Evolutionary conservation across 2,888 invertebrate genomes (phyloP).

Genomic region (Polyommatus iphigenia): DNA sequence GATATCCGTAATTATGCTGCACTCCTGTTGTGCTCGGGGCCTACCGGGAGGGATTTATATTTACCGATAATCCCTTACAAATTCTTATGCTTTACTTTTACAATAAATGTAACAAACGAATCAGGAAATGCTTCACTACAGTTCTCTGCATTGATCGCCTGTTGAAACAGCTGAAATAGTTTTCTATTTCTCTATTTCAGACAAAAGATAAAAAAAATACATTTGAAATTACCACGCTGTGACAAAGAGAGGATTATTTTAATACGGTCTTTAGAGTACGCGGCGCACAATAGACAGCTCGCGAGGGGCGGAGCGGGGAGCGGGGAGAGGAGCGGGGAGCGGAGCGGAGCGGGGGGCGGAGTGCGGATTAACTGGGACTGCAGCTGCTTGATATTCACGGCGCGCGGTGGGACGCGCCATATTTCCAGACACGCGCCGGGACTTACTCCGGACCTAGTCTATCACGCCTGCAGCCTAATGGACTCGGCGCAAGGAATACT

Average conservation of each 20-base stretch:
- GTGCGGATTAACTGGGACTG: constrained; percentile 41
- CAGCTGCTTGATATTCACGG: constrained; percentile 44
- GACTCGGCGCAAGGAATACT: background rate
- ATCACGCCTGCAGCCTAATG: constrained; percentile 28
- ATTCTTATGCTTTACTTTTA: background rate
- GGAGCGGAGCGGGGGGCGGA: constrained; percentile 36
- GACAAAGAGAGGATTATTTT: constrained; percentile 25
- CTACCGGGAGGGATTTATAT: background rate
- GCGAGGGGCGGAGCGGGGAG: background rate
- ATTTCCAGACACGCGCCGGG: constrained; percentile 43
- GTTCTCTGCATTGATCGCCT: background rate
- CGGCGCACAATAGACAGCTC: constrained; percentile 11
- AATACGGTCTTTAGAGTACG: constrained; percentile 18
- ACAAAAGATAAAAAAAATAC: constrained; percentile 17
- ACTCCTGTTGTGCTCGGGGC: background rate
- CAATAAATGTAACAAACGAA: too few relatives aligned
- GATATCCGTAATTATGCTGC: background rate
- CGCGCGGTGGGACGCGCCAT: constrained; percentile 41
- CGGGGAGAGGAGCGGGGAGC: constrained; percentile 33
- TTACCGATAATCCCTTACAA: background rate
- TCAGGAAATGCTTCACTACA: background rate
- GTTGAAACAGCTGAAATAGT: background rate
- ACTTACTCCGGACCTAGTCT: constrained; percentile 41
- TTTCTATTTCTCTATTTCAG: background rate
- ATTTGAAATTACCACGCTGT: constrained; percentile 1